A percentile compares a stretch with the other conserved stretches of the same genome.
These are phyloP conservation scores for Amphipoea lucens DNA, from an alignment of 2,888 invertebrate species.

Conservation along the genomic window DNA sequence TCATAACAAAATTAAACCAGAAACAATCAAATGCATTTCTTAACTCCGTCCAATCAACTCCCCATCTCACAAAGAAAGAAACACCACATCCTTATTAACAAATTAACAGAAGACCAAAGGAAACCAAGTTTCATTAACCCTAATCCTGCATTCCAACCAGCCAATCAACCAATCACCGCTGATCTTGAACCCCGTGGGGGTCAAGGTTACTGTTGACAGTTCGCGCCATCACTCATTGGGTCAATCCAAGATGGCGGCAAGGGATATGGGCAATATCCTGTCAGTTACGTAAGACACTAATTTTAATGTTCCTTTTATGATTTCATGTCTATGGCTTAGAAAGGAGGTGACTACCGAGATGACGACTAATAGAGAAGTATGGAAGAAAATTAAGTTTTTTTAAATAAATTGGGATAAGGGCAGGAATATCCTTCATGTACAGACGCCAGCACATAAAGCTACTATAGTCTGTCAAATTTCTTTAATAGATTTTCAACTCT, in stretches of 20 bases:
- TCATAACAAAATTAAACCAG: background rate
- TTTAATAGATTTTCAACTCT: no score
- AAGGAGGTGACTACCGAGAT: no score
- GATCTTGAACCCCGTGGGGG: slow-evolving; percentile 54
- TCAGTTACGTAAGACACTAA: slow-evolving; percentile 56
- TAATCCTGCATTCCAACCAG: slow-evolving; percentile 32
- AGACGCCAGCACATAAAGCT: no score
- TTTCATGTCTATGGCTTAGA: slow-evolving; percentile 17
- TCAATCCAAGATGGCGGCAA: slow-evolving; percentile 58
- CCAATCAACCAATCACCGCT: slow-evolving; percentile 55
- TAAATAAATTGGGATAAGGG: no score
- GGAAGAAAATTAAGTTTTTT: no score
- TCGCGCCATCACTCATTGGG: slow-evolving; percentile 59
- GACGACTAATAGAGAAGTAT: no score
- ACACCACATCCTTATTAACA: slow-evolving; percentile 19
- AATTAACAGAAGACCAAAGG: slow-evolving; percentile 36
- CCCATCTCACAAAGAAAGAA: slow-evolving; percentile 9
- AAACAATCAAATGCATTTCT: background rate
- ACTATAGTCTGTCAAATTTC: no score
- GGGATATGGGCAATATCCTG: slow-evolving; percentile 68
- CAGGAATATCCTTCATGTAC: no score
- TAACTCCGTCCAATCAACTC: background rate
- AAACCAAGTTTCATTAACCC: slow-evolving; percentile 40
- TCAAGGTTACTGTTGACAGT: slow-evolving; percentile 55
- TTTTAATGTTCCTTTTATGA: slow-evolving; percentile 60